Base-by-base conservation (phyloP, 2,113 vertebrate species). In the Balaenoptera acutorostrata region DNA sequence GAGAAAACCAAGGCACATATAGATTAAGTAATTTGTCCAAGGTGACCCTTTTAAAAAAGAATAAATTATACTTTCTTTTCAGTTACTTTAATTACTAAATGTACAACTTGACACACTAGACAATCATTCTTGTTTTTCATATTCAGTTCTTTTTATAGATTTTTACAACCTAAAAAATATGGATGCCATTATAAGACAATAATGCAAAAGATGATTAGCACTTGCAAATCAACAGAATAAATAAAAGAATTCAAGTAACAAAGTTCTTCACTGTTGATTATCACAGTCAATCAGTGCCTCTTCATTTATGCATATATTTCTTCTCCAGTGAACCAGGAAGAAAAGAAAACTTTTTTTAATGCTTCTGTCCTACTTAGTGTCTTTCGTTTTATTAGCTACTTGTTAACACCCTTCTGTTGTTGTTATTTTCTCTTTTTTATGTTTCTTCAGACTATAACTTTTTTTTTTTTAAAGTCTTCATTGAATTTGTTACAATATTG, bases 131-230 rank as follows among this genome's bases (percentile, higher is more conserved):
- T 75, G 39, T 64, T 82, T 59, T 64, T 66, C 13, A 36, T 55
- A 71, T 72, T 93, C 21, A 63, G 9, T 82, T 89, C 17, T 95
- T 77, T 88, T 71, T n/a, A 66, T 89, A 88, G 29, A 10, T 39
- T 95, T 74, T 92, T 78, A n/a, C 8, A 82, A n/a, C 21, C 17
- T 66, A 39, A 77, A 81, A 93, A 89, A 95, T 88, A 59, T 66
- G 59, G 8, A 63, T 92, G 44, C 7, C 59, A 68, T 75, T 71
- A 80, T 88, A 95, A 96, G 71, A 39, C 18, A 92, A 59, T 94
- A 95, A 94, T 96, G 49, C 25, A 33, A 74, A 81, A 74, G 36
- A 71, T 71, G 39, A 66, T 95, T 92, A 90, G 44, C 82, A 93
- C 81, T 89, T 95, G 55, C 46, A 97, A 21, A 81, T 90, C 49